Evolutionary conservation across 2,888 invertebrate species (phyloP).

Genomic region (Parnassius orleans): DNA sequence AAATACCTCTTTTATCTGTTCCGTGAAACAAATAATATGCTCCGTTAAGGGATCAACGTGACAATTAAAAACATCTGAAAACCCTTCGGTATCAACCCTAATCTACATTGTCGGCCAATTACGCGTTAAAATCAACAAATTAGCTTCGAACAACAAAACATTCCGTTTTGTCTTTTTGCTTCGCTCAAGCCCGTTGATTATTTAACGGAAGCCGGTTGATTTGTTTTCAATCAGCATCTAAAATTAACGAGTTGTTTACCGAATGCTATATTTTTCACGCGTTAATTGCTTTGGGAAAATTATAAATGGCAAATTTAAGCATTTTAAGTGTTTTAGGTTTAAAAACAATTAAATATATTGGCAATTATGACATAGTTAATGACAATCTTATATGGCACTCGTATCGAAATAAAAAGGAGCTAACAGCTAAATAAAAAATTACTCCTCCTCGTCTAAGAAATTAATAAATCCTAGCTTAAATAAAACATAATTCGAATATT

Average conservation of each 20-base stretch:
- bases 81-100: conserved; percentile 49
- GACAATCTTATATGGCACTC: too few species aligned
- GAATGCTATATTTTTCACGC: conserved; percentile 7
- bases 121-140: conserved; percentile 68
- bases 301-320: conserved; percentile 2
- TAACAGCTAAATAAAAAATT: too few species aligned
- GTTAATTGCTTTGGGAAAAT: conserved; percentile 14
- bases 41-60: not conserved
- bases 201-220: conserved; percentile 41
- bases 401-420: too few species aligned
- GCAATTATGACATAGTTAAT: too few species aligned
- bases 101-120: conserved; percentile 65
- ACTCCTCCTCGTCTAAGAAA: not conserved
- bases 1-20: too few species aligned
- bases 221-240: conserved; percentile 37
- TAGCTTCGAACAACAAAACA: conserved; percentile 51
- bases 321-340: too few species aligned
- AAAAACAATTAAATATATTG: too few species aligned
- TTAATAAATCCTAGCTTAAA: conserved; percentile 27
- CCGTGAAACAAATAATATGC: too few species aligned
- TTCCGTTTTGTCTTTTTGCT: conserved; percentile 57
- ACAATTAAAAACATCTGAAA: not conserved
- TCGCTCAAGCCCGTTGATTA: conserved; percentile 37
- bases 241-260: conserved; percentile 31
- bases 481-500: conserved; percentile 61